Evolutionary conservation across 2,888 invertebrate species (phyloP).

Genomic region (Ethmia dodecea): DNA sequence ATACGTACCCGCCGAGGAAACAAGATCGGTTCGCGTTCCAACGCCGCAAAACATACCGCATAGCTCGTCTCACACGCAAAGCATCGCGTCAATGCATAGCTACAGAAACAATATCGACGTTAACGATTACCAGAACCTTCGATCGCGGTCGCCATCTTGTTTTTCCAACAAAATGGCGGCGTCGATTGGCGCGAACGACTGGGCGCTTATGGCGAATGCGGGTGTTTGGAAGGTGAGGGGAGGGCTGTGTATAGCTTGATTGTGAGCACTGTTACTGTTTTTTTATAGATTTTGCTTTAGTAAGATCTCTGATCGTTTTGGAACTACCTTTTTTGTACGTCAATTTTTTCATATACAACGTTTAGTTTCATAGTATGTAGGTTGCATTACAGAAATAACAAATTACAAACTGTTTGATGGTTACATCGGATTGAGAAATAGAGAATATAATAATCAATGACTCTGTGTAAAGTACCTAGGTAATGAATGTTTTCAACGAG

Average conservation of each 20-base stretch:
- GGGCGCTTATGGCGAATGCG: constrained; percentile 66
- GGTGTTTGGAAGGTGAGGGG: constrained; percentile 76
- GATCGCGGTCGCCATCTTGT: constrained; percentile 75
- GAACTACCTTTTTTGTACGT: too few relatives aligned
- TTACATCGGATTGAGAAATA: too few relatives aligned
- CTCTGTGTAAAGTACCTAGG: too few relatives aligned
- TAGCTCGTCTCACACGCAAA: constrained; percentile 69
- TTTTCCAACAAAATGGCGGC: constrained; percentile 74
- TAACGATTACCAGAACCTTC: constrained; percentile 69
- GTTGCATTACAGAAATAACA: too few relatives aligned
- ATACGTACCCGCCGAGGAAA: constrained; percentile 64
- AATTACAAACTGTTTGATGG: too few relatives aligned
- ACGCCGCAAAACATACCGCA: constrained; percentile 68
- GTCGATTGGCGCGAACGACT: constrained; percentile 69
- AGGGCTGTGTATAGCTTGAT: constrained; percentile 54
- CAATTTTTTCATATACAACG: too few relatives aligned
- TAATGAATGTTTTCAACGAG: too few relatives aligned
- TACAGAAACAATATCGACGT: constrained; percentile 70
- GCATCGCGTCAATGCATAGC: constrained; percentile 75
- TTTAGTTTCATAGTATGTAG: too few relatives aligned
- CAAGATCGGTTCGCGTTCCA: constrained; percentile 49
- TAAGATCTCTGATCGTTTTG: constrained; percentile 48
- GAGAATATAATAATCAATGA: too few relatives aligned
- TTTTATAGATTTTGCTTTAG: constrained; percentile 46
- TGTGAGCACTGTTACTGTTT: constrained; percentile 41